Conservation (phyloP, 2,888 invertebrate genomes). For the Petrolisthes manimaculis region DNA sequence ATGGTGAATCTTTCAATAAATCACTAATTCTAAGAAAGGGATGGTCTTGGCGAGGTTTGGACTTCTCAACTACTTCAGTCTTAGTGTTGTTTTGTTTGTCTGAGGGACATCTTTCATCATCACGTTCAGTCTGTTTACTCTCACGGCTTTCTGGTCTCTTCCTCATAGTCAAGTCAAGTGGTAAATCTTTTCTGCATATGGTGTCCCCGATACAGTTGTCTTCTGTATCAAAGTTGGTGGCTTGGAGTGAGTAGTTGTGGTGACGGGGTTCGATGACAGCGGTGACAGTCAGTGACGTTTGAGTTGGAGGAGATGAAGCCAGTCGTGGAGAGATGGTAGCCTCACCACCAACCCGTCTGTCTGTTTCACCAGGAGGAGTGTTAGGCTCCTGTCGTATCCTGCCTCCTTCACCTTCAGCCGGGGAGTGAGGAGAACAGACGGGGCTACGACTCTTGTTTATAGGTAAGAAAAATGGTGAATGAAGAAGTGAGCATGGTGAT, state of each 20-base stretch:
- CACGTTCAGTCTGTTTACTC: neutral
- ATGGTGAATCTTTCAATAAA: constrained; percentile 47
- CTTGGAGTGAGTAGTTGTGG: neutral
- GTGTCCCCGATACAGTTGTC: neutral
- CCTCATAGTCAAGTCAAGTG: constrained; percentile 50
- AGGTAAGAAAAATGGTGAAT: constrained; percentile 49
- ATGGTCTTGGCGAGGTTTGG: constrained; percentile 36
- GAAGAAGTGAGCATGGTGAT: constrained; percentile 43
- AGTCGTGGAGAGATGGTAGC: constrained; percentile 27
- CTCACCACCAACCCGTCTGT: neutral
- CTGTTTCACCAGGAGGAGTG: constrained; percentile 19
- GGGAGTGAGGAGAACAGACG: constrained; percentile 35
- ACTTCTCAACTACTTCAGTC: constrained; percentile 16
- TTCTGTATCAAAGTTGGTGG: neutral
- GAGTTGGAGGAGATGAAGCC: constrained; percentile 29
- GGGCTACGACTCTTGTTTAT: constrained; percentile 44
- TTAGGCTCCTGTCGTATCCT: constrained; percentile 2
- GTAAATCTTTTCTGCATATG: constrained; percentile 31
- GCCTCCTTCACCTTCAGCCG: constrained; percentile 31
- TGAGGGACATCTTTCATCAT: neutral
- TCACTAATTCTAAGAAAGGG: constrained; percentile 62
- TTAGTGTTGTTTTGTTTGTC: constrained; percentile 19
- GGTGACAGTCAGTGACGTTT: constrained; percentile 44
- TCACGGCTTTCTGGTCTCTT: constrained; percentile 30
- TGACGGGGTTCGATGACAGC: constrained; percentile 43